Base-by-base conservation (phyloP, 2,888 invertebrate genomes). In the Elysia crispata region DNA sequence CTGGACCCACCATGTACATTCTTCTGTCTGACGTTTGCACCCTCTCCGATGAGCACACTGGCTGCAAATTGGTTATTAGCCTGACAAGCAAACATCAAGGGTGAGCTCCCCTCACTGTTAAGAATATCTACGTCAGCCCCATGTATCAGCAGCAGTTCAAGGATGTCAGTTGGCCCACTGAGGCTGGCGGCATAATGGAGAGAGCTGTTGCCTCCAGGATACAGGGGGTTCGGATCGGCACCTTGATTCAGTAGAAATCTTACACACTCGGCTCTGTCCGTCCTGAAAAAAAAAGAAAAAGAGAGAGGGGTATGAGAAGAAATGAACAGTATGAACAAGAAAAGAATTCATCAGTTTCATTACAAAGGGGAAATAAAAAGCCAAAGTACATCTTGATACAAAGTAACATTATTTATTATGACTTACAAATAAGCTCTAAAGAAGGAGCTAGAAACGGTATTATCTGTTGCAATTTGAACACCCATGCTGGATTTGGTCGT, bases 21-120 rank as follows among this genome's bases (percentile, higher is more conserved):
- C 82, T 89, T 90, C 76, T 87, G 86, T 60, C 90, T 77, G 15
- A 89, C 86, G 79, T 90, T 89, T 11, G 91, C 87, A 25, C 89
- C 89, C 30, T 88, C 85, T 30, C 84, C 86, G 33, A 91, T 84
- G 13, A 91, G 87, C 6, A 90, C 83, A 80, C 88, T 89, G 28
- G 91, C 90, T 31, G 91, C 89, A 82, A 88, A 86, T 83, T 89
- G 87, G 83, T 91, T 91, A 83, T 91, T 90, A 67, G 89, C 84
- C 82, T 90, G 88, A n/a, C 90, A 90, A 50, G 91, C 89, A 75
- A 88, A 88, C 85, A 91, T 91, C 31, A 92, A 82, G 3, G 91
- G 90, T 0, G 91, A 89, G 76, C 87, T 85, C 0, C 88, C 86
- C 1, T 91, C 90, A 20, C 87, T 85, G 83, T 91, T 91, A 18